Evolutionary conservation across 2,888 invertebrate genomes (phyloP).

Genomic region (Ligdia adustata): DNA sequence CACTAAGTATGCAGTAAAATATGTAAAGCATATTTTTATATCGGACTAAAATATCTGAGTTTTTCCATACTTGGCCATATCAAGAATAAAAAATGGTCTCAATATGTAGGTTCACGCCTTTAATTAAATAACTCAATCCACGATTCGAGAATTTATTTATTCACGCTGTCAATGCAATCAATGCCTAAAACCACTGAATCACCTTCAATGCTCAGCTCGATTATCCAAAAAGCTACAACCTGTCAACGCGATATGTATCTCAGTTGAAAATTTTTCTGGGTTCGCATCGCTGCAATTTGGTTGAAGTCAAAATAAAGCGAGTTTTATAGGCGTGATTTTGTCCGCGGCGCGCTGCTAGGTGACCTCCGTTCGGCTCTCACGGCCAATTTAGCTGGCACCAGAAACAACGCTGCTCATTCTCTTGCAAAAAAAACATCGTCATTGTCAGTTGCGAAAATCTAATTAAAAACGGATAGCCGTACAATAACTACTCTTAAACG

Average conservation of each 20-base stretch:
- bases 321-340: slow-evolving; percentile 14
- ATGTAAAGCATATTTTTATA: not conserved
- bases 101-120: not conserved
- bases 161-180: slow-evolving; percentile 3
- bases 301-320: slow-evolving; percentile 11
- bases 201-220: slow-evolving; percentile 33
- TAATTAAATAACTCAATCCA: not conserved
- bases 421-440: slow-evolving; percentile 59
- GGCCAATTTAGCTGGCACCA: slow-evolving; percentile 65
- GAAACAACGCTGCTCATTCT: slow-evolving; percentile 60
- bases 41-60: not conserved
- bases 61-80: no score
- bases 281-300: slow-evolving; percentile 24
- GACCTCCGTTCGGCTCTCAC: slow-evolving; percentile 67
- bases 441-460: slow-evolving; percentile 49
- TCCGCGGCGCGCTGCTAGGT: slow-evolving; percentile 39
- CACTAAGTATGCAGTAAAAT: no score
- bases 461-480: slow-evolving; percentile 40
- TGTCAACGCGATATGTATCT: slow-evolving; percentile 25
- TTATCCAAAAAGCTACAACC: slow-evolving; percentile 25
- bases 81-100: not conserved
- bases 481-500: not conserved
- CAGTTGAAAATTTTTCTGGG: not conserved
- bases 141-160: not conserved
- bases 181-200: slow-evolving; percentile 1